Evolutionary conservation across 2,797 vertebrate genomes (phyloP), one percentile per base, ranked within the genome.

Genomic region (Clarias pachynema): DNA sequence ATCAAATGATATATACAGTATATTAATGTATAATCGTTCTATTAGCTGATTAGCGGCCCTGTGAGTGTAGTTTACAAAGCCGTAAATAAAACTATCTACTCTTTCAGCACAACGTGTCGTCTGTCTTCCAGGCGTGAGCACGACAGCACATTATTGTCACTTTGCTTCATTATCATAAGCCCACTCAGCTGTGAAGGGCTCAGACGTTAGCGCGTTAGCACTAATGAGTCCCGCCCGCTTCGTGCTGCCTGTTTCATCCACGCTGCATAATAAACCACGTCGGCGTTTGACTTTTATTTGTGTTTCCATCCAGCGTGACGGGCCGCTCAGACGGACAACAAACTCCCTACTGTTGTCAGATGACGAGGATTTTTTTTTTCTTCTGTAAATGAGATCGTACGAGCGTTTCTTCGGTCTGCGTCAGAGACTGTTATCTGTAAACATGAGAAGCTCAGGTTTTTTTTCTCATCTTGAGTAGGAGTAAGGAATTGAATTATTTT

Each of bases 161-260:
- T 81, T 81, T 75, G 70, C 79, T 85, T 75, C 63, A 66, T 85
- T 85, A 75, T 82, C 70, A 86, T 82, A 82, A 82, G 34, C 73
- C 70, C 80, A 82, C 72, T 82, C 44, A 60, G 72, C 53, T 73
- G 56, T 82, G 79, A 65, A 77, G 72, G 56, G 34, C 85, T 86
- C 74, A 59, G 44, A 66, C 85, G 68, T 77, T 75, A 82, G 62
- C n/a, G 14, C 44, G 63, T 75, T 81, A 77, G 60, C n/a, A 5
- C 85, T 82, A 86, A 85, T 63, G 84, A 86, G 62, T 26, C 70
- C 56, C 60, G 60, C 78, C 24, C 62, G 84, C 37, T 63, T 68
- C 20, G 57, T 34, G 22, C 40, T 62, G 68, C 84, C 22, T 37
- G 59, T 81, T 73, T 34, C 69, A 75, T 56, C 79, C 57, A 63